Conservation (phyloP, 2,888 invertebrate species). For the Imbricaverruca yamaguchii region DNA sequence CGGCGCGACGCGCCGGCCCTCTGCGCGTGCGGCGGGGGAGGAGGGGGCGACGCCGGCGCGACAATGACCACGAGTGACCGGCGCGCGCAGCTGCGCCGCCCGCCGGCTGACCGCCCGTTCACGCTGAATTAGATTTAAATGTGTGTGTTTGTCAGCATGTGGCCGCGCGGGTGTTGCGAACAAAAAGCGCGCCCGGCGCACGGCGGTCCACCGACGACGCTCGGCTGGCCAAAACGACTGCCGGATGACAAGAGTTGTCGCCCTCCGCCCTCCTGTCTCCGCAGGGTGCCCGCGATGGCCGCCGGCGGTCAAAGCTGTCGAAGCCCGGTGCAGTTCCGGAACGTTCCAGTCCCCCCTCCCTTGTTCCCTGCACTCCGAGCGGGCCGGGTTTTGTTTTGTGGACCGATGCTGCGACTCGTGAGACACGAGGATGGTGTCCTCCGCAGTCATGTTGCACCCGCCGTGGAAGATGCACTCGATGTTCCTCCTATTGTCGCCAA, state of each 20-base stretch:
- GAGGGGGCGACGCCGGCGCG: neutral
- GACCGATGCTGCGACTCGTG: too few species aligned
- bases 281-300: too few species aligned
- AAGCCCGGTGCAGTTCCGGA: too few species aligned
- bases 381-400: neutral
- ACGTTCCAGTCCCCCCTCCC: too few species aligned
- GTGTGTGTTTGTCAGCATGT: constrained; percentile 21
- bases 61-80: neutral
- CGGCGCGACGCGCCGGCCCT: too few species aligned
- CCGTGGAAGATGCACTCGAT: too few species aligned
- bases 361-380: neutral
- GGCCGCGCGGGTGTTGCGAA: neutral
- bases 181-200: neutral
- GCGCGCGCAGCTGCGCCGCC: neutral
- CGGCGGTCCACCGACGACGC: neutral
- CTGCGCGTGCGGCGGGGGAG: too few species aligned
- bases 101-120: neutral
- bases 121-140: constrained; percentile 22
- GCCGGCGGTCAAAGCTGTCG: too few species aligned
- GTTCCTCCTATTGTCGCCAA: too few species aligned
- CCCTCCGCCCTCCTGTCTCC: neutral
- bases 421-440: too few species aligned
- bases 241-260: neutral
- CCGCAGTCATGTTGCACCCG: too few species aligned
- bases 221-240: neutral